Percentiles rank a stretch among this genome's conserved stretches.
These are phyloP conservation scores for Cryptoprocta ferox DNA, from an alignment of 2,797 vertebrate species.

Conservation along the genomic window DNA sequence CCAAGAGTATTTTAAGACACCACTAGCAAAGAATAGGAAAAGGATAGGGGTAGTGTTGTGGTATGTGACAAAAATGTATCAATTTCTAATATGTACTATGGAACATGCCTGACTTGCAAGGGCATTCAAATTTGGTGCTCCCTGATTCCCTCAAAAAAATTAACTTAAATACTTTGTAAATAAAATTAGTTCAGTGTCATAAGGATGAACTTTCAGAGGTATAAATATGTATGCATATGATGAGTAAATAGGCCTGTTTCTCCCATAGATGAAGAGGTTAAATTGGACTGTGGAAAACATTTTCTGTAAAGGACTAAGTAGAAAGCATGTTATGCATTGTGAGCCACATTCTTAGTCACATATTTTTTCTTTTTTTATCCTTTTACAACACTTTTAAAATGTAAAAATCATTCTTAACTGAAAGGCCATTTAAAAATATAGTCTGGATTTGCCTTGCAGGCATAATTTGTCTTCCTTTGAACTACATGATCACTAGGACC, in stretches of 20 bases:
- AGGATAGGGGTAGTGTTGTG: background rate
- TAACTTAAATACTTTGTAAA: slow-evolving; percentile 21
- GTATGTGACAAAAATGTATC: background rate
- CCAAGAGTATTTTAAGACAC: background rate
- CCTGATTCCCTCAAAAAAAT: background rate
- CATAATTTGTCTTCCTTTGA: background rate
- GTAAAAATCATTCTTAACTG: background rate
- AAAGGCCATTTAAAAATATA: background rate
- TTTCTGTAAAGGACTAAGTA: background rate
- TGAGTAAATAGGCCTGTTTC: background rate
- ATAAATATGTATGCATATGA: background rate
- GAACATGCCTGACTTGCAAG: background rate
- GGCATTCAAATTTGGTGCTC: background rate
- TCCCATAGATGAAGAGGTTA: background rate
- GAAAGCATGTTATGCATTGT: background rate
- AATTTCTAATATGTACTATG: background rate
- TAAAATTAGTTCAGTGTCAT: background rate
- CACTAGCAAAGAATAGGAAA: slow-evolving; percentile 12
- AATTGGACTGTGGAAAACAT: background rate
- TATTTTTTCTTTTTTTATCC: background rate
- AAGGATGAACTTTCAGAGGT: background rate
- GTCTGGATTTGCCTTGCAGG: background rate
- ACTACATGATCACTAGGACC: background rate
- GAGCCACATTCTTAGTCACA: background rate
- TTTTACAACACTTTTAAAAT: background rate